Base-by-base conservation (phyloP, 1,140 invertebrate genomes). In the Drosophila subobscura region DNA sequence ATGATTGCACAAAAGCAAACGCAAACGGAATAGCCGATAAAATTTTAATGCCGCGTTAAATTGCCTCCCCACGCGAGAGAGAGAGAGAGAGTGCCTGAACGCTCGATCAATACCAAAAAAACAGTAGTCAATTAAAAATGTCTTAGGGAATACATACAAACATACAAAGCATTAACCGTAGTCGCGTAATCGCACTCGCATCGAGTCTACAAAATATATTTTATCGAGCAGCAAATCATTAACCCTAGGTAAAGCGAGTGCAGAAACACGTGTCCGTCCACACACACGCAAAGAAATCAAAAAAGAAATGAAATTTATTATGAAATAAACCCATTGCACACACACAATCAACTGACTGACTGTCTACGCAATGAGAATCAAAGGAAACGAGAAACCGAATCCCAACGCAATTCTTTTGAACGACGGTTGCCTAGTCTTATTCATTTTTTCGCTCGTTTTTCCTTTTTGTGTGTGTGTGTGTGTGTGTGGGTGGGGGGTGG, bases 41-140 rank as follows among this genome's bases (percentile, higher is more conserved):
- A 86, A 81, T 49, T 78, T 81, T 81, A 86, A 85, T 85, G 74
- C 66, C 52, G 61, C 77, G 72, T 77, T 67, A 86, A 81, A 88
- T 75, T 88, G 83, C 54, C 60, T 81, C 49, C 29, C 33, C 10
- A 12, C 3, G 10, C 10, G 10, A 37, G 10, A 33, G 29, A 33
- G 33, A 10, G 33, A 65, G 44, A 33, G 0, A 37, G 3, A 12
- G 33, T 4, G 49, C 14, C 53, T n/a, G n/a, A n/a, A n/a, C 45
- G 41, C 49, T 66, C 77, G 77, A 86, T 86, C 83, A 86, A 80
- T 80, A 85, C 46, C 16, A 51, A 58, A 37, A 16, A 37, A 77
- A 77, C 60, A 68, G 29, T 60, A 74, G 81, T 86, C 81, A 86
- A 86, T 86, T 85, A 86, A 67, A 67, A 37, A 51, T 58, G 46